Evolutionary conservation across 2,797 vertebrate genomes (phyloP).

Genomic region (Pantherophis alleghaniensis): DNA sequence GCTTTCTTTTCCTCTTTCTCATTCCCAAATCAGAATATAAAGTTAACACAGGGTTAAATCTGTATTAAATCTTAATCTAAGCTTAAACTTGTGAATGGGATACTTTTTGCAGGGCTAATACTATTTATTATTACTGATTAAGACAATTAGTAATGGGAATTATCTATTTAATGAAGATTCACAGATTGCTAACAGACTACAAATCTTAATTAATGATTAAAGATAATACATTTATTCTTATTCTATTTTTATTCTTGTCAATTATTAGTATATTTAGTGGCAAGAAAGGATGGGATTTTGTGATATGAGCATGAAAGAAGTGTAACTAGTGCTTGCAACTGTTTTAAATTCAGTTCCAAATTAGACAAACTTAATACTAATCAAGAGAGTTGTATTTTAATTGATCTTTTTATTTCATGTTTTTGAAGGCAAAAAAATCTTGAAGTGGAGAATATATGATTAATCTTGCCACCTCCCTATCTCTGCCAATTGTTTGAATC

Average conservation of each 20-base stretch:
- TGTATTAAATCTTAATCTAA: background rate
- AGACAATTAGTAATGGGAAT: slow-evolving; percentile 44
- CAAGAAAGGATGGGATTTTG: slow-evolving; percentile 11
- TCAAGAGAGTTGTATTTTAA: slow-evolving; percentile 13
- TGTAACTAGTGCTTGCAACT: slow-evolving; percentile 9
- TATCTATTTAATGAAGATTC: slow-evolving; percentile 30
- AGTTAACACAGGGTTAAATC: slow-evolving; percentile 32
- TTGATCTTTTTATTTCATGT: background rate
- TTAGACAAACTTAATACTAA: slow-evolving; percentile 30
- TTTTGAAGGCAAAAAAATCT: background rate
- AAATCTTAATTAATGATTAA: background rate
- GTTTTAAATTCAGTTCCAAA: background rate
- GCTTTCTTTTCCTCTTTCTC: slow-evolving; percentile 9
- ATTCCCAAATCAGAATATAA: background rate
- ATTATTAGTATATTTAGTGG: background rate
- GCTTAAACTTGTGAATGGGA: slow-evolving; percentile 8
- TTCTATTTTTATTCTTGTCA: background rate
- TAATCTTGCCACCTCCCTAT: background rate
- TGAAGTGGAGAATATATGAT: background rate
- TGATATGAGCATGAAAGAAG: background rate
- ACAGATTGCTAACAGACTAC: slow-evolving; percentile 24
- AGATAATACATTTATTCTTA: background rate
- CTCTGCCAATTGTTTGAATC: background rate
- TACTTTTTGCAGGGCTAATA: background rate
- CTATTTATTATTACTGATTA: background rate